Percentiles rank a stretch among this genome's conserved stretches.
Conservation (phyloP, 2,888 invertebrate species). For the Troides aeacus region DNA sequence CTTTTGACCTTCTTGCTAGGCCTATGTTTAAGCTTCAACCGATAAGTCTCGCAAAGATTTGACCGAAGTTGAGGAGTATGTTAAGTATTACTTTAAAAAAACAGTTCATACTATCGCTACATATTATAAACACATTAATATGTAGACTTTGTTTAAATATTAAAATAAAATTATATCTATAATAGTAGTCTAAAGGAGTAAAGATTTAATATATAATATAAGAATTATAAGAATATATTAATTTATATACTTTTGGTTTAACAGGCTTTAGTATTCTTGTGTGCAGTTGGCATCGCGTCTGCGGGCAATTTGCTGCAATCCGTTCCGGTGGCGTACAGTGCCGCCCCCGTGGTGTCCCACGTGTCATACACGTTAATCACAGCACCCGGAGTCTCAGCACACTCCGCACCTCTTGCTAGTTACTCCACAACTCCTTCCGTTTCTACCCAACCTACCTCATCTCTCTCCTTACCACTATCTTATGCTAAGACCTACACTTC, state of each 20-base stretch:
- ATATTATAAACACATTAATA: no score
- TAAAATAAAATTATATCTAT: not conserved
- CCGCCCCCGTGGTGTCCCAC: conserved; percentile 37
- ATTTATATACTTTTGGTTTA: conserved; percentile 34
- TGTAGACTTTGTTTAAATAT: not conserved
- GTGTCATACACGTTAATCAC: conserved; percentile 48
- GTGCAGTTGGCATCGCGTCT: conserved; percentile 79
- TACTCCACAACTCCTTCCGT: conserved; percentile 36
- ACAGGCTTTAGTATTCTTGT: conserved; percentile 79
- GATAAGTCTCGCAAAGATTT: no score
- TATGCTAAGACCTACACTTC: conserved; percentile 50
- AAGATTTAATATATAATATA: not conserved
- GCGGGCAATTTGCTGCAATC: conserved; percentile 78
- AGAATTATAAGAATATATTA: not conserved
- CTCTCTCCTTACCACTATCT: conserved; percentile 40
- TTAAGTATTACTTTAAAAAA: no score
- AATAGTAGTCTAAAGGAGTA: not conserved
- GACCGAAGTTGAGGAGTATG: no score
- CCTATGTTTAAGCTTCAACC: no score
- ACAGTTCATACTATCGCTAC: no score
- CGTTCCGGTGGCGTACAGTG: conserved; percentile 61
- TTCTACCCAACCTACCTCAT: conserved; percentile 41
- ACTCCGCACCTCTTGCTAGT: conserved; percentile 34
- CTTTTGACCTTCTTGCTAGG: no score
- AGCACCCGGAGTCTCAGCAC: conserved; percentile 44